These are phyloP conservation scores for Saccostrea echinata DNA, from an alignment of 1,140 invertebrate genomes.

Conservation along the genomic window DNA sequence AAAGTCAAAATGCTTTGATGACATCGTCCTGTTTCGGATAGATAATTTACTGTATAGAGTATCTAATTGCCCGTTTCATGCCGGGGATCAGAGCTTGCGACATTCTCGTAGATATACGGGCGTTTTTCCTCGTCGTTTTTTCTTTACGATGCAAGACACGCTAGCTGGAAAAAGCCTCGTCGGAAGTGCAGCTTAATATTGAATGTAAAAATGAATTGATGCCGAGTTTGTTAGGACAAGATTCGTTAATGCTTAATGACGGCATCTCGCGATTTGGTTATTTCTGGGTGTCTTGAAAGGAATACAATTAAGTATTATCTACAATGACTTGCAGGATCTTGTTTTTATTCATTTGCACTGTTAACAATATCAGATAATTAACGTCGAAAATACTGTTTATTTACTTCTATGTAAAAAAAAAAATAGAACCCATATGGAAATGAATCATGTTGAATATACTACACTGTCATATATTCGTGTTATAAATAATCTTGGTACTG, in stretches of 20 bases:
- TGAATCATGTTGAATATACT: too few relatives aligned
- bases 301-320: conserved; percentile 25
- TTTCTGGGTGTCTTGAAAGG: conserved; percentile 20
- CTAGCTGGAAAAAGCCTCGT: background rate
- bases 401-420: too few relatives aligned
- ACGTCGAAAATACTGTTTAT: background rate
- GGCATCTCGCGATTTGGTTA: conserved; percentile 1
- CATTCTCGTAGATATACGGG: conserved; percentile 28
- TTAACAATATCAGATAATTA: conserved; percentile 16
- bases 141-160: conserved; percentile 17
- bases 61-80: conserved; percentile 34
- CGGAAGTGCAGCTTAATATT: conserved; percentile 38
- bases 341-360: conserved; percentile 24
- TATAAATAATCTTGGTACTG: too few relatives aligned
- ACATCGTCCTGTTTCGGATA: conserved; percentile 30
- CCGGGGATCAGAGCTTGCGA: conserved; percentile 12
- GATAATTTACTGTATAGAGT: conserved; percentile 37
- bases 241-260: conserved; percentile 11
- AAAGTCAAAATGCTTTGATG: conserved; percentile 39
- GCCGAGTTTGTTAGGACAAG: conserved; percentile 16
- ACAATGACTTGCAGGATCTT: background rate
- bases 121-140: conserved; percentile 27
- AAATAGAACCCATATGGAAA: too few relatives aligned
- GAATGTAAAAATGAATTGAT: conserved; percentile 30
- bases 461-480: too few relatives aligned